These are phyloP conservation scores for Drosophila pachea DNA, from an alignment of 1,140 invertebrate genomes.

Conservation along the genomic window DNA sequence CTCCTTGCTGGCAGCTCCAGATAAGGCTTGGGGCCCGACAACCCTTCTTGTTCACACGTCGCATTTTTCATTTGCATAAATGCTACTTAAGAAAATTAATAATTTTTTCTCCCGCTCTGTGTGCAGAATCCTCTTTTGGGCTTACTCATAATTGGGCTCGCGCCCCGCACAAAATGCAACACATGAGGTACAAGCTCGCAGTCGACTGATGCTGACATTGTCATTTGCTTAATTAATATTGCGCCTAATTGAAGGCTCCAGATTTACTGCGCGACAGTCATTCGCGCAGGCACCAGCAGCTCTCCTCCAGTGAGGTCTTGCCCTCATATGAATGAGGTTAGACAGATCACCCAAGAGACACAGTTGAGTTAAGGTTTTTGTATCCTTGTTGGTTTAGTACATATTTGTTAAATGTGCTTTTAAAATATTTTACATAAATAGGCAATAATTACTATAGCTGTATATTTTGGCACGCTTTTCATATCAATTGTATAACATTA, in stretches of 20 bases:
- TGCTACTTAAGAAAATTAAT: constrained; percentile 66
- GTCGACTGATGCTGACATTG: constrained; percentile 21
- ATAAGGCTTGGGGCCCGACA: constrained; percentile 27
- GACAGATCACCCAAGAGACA: too few relatives aligned
- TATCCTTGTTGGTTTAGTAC: constrained; percentile 16
- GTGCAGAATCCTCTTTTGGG: constrained; percentile 29
- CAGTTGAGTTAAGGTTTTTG: too few relatives aligned
- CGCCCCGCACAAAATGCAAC: constrained; percentile 10
- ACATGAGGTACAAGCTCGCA: constrained; percentile 29
- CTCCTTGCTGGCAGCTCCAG: constrained; percentile 43
- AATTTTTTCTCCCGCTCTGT: constrained; percentile 30
- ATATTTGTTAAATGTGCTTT: constrained; percentile 60
- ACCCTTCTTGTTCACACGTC: constrained; percentile 43
- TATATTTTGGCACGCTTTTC: constrained; percentile 73
- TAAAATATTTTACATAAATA: constrained; percentile 65
- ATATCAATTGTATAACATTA: neutral
- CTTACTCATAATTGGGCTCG: constrained; percentile 43
- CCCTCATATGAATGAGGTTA: constrained; percentile 26
- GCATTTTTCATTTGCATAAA: constrained; percentile 70
- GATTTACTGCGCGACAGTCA: constrained; percentile 13
- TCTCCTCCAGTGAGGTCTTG: neutral
- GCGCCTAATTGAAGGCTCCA: constrained; percentile 33
- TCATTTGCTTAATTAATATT: constrained; percentile 67
- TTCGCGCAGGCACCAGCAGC: neutral
- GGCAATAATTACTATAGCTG: constrained; percentile 56